A percentile compares a stretch with the other conserved stretches of the same genome.
phyloP scores from a whole-genome alignment of 2,888 invertebrate species.

The Tetragnatha montana region DNA sequence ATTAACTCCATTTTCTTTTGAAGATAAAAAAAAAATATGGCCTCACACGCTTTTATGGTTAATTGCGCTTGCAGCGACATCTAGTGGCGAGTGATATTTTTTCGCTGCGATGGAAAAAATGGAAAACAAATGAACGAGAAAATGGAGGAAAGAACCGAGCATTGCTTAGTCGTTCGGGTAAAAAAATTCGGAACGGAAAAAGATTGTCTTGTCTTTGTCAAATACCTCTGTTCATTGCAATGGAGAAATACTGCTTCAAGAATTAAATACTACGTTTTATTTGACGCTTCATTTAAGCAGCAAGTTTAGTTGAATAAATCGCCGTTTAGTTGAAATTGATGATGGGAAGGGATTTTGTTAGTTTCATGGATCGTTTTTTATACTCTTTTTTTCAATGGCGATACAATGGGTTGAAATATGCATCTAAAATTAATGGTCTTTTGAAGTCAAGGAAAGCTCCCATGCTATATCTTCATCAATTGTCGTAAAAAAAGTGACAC shows the following conservation, averaged over 20 bases:
- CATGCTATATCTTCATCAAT: too few species aligned
- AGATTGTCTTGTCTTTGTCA: not conserved
- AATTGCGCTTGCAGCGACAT: not conserved
- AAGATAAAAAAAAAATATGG: not conserved
- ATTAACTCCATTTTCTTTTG: not conserved
- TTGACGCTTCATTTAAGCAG: slow-evolving; percentile 3
- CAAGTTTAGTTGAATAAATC: slow-evolving; percentile 2
- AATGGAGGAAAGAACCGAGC: not conserved
- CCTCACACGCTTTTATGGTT: not conserved
- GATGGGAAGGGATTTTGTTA: not conserved
- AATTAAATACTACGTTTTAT: slow-evolving; percentile 17
- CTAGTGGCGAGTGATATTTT: not conserved
- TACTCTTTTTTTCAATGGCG: too few species aligned
- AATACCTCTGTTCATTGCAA: not conserved
- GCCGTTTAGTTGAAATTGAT: not conserved
- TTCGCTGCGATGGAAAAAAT: not conserved
- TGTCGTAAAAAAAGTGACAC: too few species aligned
- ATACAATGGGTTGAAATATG: too few species aligned
- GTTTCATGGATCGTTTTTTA: not conserved
- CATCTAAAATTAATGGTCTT: too few species aligned
- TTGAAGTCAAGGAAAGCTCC: too few species aligned
- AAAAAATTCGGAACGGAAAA: not conserved
- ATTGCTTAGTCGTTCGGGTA: not conserved
- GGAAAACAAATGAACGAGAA: not conserved
- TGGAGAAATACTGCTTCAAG: not conserved